Conservation (phyloP, 2,113 vertebrate genomes). For the Amphiprion ocellaris region DNA sequence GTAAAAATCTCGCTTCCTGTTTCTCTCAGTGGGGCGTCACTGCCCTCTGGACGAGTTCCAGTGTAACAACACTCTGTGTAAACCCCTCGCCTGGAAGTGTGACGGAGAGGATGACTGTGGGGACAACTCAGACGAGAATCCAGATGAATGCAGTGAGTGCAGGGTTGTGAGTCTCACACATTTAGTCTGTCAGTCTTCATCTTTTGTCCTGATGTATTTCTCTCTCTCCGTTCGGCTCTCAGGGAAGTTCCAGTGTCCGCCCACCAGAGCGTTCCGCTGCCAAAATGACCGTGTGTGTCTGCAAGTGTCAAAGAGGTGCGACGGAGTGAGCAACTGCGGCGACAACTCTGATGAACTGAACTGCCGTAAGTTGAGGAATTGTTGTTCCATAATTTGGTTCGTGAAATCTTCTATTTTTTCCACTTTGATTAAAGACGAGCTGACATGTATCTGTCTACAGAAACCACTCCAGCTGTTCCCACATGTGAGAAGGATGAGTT, state of each 20-base stretch:
- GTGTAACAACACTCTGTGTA: slow-evolving; percentile 97
- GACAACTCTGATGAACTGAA: slow-evolving; percentile 93
- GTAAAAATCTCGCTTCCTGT: not conserved
- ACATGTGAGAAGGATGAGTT: slow-evolving; percentile 93
- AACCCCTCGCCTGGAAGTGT: slow-evolving; percentile 95
- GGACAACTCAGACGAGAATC: slow-evolving; percentile 96
- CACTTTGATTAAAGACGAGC: not conserved
- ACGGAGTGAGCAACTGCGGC: slow-evolving; percentile 93
- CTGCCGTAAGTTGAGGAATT: slow-evolving; percentile 87
- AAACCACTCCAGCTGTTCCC: slow-evolving; percentile 63
- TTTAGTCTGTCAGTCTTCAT: not conserved
- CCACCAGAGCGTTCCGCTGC: slow-evolving; percentile 94
- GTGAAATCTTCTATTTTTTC: not conserved
- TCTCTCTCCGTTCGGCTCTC: not conserved
- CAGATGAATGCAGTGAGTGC: slow-evolving; percentile 92
- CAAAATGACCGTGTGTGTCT: slow-evolving; percentile 95
- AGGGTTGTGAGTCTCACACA: not conserved
- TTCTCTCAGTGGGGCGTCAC: slow-evolving; percentile 84
- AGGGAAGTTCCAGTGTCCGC: slow-evolving; percentile 95
- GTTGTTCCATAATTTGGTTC: not conserved
- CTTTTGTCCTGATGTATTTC: not conserved
- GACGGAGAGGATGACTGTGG: slow-evolving; percentile 97
- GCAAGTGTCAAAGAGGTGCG: slow-evolving; percentile 90
- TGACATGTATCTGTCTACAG: slow-evolving; percentile 57
- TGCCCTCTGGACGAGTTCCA: slow-evolving; percentile 96